phyloP scores from a whole-genome alignment of 2,797 vertebrate species.

The Pelodytes ibericus region DNA sequence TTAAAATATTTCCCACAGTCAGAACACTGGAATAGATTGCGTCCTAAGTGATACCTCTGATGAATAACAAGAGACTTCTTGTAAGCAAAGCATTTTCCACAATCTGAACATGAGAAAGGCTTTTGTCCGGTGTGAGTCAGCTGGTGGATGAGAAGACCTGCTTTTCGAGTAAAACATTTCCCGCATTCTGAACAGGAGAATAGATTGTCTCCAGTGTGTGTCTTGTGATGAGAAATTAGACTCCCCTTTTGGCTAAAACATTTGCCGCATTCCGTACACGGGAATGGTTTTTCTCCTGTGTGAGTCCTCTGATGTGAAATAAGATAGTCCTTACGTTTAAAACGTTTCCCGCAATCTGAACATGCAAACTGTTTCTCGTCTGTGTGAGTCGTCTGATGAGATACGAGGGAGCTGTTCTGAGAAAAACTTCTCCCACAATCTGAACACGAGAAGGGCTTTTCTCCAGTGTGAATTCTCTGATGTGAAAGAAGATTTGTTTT shows the following conservation, averaged over 20 bases:
- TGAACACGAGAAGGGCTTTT: slow-evolving; percentile 45
- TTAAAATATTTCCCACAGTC: background rate
- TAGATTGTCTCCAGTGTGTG: background rate
- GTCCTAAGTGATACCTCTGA: background rate
- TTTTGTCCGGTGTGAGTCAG: background rate
- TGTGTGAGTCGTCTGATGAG: slow-evolving; percentile 62
- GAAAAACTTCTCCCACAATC: slow-evolving; percentile 62
- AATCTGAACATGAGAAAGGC: slow-evolving; percentile 7
- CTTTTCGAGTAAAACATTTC: background rate
- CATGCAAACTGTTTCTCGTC: slow-evolving; percentile 15
- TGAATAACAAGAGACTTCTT: background rate
- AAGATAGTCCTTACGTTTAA: background rate
- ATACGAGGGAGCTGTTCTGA: slow-evolving; percentile 60
- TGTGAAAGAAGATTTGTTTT: background rate
- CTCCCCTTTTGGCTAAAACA: background rate
- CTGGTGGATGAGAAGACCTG: background rate
- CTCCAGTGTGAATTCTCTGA: slow-evolving; percentile 35
- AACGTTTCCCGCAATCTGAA: slow-evolving; percentile 4
- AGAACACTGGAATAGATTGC: background rate
- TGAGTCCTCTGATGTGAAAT: slow-evolving; percentile 5
- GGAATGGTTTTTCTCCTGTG: slow-evolving; percentile 28
- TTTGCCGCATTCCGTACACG: slow-evolving; percentile 16
- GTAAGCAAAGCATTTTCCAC: background rate
- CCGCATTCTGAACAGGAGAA: slow-evolving; percentile 5
- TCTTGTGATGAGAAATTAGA: background rate